A percentile compares a stretch with the other conserved stretches of the same genome.
phyloP scores from a whole-genome alignment of 2,113 vertebrate genomes.

The Pantherophis guttatus region DNA sequence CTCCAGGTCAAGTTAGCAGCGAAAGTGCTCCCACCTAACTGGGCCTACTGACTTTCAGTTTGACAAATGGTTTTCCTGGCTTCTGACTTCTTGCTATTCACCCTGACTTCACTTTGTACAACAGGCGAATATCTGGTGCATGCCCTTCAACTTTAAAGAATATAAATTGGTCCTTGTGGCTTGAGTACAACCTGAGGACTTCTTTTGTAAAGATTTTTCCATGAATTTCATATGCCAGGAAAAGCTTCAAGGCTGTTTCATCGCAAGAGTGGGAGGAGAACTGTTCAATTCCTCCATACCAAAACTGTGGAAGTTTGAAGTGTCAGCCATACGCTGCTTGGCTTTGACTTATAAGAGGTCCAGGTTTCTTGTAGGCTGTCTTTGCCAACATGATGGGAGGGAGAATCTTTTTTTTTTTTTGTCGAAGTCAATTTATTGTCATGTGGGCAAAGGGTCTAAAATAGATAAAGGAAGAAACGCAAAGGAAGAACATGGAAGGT shows the following conservation, averaged over 20 bases:
- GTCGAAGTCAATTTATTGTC: not conserved
- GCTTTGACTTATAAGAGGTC: not conserved
- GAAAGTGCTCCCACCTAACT: not conserved
- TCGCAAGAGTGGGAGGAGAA: not conserved
- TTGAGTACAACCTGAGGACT: not conserved
- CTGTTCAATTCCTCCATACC: not conserved
- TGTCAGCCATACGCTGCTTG: not conserved
- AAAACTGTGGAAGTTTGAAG: not conserved
- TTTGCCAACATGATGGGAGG: not conserved
- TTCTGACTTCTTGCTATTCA: not conserved
- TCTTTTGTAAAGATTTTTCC: not conserved
- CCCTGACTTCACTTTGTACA: not conserved
- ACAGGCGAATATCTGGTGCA: not conserved
- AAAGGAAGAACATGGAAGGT: not conserved
- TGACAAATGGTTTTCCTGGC: not conserved
- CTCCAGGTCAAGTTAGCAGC: not conserved
- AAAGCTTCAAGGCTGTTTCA: not conserved
- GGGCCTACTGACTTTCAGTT: not conserved
- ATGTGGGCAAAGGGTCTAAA: not conserved
- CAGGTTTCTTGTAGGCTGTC: not conserved
- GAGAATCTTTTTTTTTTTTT: not conserved
- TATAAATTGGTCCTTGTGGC: not conserved
- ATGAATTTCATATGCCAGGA: not conserved
- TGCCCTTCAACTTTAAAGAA: not conserved
- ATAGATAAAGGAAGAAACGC: not conserved